These are phyloP conservation scores for Chrysocyon brachyurus DNA, from an alignment of 2,797 vertebrate genomes.

Conservation along the genomic window DNA sequence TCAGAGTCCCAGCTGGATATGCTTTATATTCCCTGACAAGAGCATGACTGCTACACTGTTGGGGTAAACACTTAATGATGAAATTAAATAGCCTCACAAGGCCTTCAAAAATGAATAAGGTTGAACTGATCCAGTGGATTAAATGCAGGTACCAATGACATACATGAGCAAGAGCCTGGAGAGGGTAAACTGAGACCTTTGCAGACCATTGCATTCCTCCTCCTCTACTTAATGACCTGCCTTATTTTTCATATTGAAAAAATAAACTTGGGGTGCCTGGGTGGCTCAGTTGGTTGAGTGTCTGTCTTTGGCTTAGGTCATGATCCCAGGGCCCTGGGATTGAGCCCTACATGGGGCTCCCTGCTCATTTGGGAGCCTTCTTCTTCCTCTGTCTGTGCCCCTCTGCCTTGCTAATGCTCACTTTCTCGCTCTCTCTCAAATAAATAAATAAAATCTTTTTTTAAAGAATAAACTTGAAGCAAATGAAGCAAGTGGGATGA, in stretches of 20 bases:
- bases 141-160: neutral
- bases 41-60: neutral
- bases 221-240: neutral
- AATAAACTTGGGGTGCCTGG: neutral
- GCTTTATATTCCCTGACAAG: neutral
- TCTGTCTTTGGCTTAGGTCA: too few relatives aligned
- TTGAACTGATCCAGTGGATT: neutral
- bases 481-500: neutral
- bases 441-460: too few relatives aligned
- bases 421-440: too few relatives aligned
- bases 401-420: too few relatives aligned
- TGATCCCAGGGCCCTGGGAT: too few relatives aligned
- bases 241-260: neutral
- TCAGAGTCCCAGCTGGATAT: neutral
- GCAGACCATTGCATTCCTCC: neutral
- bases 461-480: neutral
- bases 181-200: neutral
- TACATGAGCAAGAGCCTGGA: neutral
- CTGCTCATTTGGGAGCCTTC: too few relatives aligned
- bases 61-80: neutral
- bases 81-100: neutral
- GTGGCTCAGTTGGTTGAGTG: too few relatives aligned
- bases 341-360: too few relatives aligned
- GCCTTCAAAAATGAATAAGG: neutral
- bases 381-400: too few relatives aligned